Percentiles rank a stretch among this genome's conserved stretches.
These are phyloP conservation scores for Colaptes auratus DNA, from an alignment of 2,113 vertebrate species.

Conservation along the genomic window DNA sequence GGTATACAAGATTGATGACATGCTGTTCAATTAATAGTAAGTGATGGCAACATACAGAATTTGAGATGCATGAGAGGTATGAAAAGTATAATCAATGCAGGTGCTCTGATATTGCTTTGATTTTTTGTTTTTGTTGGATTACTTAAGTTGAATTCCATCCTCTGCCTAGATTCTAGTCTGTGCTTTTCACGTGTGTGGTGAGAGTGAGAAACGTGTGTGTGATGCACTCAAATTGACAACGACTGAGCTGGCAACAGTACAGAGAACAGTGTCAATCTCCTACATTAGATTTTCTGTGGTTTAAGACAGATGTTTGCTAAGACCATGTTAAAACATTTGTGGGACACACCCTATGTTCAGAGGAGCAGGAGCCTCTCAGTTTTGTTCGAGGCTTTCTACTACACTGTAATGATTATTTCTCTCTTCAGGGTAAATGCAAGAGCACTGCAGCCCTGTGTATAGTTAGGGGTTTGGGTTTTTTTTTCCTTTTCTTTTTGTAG, in stretches of 20 bases:
- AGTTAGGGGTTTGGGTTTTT: neutral
- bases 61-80: neutral
- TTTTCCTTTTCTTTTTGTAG: too few species aligned
- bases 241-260: neutral
- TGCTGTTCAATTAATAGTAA: neutral
- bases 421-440: neutral
- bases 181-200: neutral
- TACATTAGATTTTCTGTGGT: neutral
- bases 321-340: neutral
- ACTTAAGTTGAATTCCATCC: neutral
- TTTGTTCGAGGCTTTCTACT: conserved; percentile 10
- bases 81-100: neutral
- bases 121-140: neutral
- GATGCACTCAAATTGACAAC: neutral
- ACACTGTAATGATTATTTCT: neutral
- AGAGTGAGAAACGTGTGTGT: neutral
- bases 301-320: neutral
- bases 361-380: neutral
- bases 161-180: neutral
- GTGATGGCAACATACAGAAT: neutral
- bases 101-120: neutral
- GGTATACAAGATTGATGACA: neutral
- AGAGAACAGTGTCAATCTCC: neutral
- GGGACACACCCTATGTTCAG: neutral
- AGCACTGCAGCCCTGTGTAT: neutral